phyloP scores from a whole-genome alignment of 1,140 invertebrate species.

The Vollenhovia emeryi region DNA sequence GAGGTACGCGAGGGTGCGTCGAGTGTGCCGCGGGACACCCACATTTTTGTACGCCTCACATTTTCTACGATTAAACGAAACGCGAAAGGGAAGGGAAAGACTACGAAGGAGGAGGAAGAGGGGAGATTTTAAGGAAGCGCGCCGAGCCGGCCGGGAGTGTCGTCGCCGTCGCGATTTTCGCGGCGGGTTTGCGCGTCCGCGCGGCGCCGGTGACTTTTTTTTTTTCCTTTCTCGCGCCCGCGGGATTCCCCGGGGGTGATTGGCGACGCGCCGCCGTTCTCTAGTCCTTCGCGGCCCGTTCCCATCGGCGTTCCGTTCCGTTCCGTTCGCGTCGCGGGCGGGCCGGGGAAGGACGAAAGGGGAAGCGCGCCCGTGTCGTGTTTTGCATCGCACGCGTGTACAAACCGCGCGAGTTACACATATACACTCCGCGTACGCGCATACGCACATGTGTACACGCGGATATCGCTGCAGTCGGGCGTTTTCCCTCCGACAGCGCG shows the following conservation, averaged over 20 bases:
- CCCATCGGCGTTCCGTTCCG: neutral
- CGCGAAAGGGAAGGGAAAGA: constrained; percentile 8
- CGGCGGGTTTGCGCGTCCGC: neutral
- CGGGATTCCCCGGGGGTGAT: neutral
- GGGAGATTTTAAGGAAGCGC: constrained; percentile 17
- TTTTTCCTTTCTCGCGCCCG: constrained; percentile 14
- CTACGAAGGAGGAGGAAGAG: neutral
- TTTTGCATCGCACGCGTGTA: constrained; percentile 19
- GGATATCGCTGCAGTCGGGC: neutral
- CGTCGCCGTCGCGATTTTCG: neutral
- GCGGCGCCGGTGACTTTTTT: constrained; percentile 24
- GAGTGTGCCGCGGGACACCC: constrained; percentile 61
- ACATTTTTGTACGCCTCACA: constrained; percentile 77
- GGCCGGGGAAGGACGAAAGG: neutral
- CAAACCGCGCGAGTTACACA: neutral
- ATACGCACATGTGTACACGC: neutral
- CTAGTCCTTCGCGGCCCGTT: constrained; percentile 20
- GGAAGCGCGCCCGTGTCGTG: neutral
- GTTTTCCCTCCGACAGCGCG: neutral
- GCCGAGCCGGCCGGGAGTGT: neutral
- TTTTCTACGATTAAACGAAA: constrained; percentile 75
- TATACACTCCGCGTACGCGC: neutral
- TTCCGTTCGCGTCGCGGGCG: neutral
- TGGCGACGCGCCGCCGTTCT: neutral
- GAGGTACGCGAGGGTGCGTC: constrained; percentile 48